phyloP scores from a whole-genome alignment of 92 coral and sea anemone species.

The Bergia puertoricense region DNA sequence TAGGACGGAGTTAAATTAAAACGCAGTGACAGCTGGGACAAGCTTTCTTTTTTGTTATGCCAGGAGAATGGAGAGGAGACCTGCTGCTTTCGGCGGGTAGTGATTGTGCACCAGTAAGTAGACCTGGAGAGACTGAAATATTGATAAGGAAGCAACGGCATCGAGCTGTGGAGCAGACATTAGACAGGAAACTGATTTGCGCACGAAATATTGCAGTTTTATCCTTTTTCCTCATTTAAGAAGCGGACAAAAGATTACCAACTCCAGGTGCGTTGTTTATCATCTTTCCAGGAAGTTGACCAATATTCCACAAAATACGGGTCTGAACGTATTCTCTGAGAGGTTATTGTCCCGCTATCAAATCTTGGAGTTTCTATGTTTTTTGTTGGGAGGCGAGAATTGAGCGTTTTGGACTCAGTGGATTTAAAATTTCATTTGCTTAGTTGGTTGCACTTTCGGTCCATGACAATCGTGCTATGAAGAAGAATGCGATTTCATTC shows the following conservation, averaged over 20 bases:
- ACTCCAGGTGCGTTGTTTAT: conserved; percentile 10
- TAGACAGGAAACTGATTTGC: not conserved
- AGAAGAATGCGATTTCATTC: not conserved
- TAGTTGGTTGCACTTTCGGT: not conserved
- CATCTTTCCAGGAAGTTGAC: not conserved
- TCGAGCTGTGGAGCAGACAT: conserved; percentile 15
- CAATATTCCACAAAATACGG: not conserved
- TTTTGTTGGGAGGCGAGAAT: not conserved
- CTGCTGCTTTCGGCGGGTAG: conserved; percentile 40
- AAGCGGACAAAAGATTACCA: not conserved
- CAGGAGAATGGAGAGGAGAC: conserved; percentile 26
- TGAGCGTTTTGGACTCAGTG: not conserved
- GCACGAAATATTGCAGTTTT: not conserved
- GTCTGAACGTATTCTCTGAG: not conserved
- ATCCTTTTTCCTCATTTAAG: not conserved
- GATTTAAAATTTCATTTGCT: not conserved
- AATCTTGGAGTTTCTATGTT: not conserved
- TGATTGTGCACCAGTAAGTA: conserved; percentile 38
- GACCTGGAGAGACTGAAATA: conserved; percentile 34
- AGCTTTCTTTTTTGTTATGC: conserved; percentile 25
- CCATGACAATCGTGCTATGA: not conserved
- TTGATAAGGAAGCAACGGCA: conserved; percentile 18
- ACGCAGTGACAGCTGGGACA: not conserved
- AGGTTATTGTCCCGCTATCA: not conserved
- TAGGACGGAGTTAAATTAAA: not conserved